Conservation (phyloP, 2,888 invertebrate genomes). For the Piscicola geometra region DNA sequence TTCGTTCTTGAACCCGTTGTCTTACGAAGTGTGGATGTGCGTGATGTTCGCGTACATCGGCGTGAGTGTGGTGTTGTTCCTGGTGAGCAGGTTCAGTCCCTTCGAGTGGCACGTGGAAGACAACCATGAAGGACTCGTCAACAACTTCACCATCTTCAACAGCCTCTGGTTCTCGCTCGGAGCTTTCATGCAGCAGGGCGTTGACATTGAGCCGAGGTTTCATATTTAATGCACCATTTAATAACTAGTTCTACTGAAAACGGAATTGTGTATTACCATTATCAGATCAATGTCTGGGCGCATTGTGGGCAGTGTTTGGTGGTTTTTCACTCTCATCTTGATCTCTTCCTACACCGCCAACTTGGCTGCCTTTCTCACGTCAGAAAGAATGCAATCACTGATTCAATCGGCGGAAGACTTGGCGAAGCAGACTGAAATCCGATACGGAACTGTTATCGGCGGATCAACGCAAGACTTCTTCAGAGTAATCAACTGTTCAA, state of each 20-base stretch:
- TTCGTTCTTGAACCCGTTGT: constrained; percentile 92
- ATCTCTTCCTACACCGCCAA: constrained; percentile 98
- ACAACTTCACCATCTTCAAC: constrained; percentile 79
- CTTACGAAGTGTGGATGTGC: constrained; percentile 93
- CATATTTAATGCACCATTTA: not conserved
- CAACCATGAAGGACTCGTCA: constrained; percentile 49
- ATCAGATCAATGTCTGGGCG: constrained; percentile 81
- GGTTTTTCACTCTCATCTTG: constrained; percentile 96
- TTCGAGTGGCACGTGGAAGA: constrained; percentile 79
- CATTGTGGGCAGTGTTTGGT: constrained; percentile 97
- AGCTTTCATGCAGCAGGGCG: constrained; percentile 96
- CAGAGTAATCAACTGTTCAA: constrained; percentile 58
- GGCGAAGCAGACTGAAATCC: constrained; percentile 84
- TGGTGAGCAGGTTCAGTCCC: constrained; percentile 92
- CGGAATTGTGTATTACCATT: constrained; percentile 29
- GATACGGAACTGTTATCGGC: constrained; percentile 71
- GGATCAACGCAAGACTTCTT: constrained; percentile 82
- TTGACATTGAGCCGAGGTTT: constrained; percentile 87
- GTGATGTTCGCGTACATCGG: constrained; percentile 82
- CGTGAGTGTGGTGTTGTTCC: constrained; percentile 82
- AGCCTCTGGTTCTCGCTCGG: constrained; percentile 96
- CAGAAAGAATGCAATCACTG: constrained; percentile 90
- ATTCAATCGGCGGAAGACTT: constrained; percentile 85
- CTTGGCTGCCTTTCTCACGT: constrained; percentile 84
- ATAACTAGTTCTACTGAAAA: not conserved